These are phyloP conservation scores for Bradypus variegatus DNA, from an alignment of 2,797 vertebrate genomes.

Conservation along the genomic window DNA sequence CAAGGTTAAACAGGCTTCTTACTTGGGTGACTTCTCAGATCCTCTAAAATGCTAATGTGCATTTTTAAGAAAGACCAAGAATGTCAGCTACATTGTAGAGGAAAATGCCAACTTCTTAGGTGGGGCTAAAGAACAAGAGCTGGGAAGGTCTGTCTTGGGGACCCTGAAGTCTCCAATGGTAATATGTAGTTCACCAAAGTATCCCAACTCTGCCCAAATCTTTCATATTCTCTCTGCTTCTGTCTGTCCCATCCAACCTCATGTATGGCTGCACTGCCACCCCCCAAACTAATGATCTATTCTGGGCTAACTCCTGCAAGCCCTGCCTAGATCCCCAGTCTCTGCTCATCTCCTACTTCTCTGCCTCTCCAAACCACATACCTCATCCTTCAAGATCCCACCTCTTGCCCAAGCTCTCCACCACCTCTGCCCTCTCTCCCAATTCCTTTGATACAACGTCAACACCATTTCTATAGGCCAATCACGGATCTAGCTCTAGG, in stretches of 20 bases:
- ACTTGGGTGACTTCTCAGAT: neutral
- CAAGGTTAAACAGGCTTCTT: neutral
- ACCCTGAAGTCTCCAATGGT: neutral
- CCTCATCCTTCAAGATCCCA: neutral
- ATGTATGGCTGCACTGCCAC: fast-evolving
- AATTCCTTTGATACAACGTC: neutral
- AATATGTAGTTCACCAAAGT: neutral
- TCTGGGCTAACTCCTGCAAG: neutral
- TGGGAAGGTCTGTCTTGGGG: neutral
- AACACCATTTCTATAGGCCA: neutral
- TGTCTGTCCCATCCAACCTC: neutral
- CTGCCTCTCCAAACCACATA: neutral
- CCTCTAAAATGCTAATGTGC: neutral
- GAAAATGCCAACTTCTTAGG: neutral
- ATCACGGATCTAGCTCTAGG: neutral
- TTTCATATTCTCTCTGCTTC: neutral
- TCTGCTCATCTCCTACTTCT: neutral
- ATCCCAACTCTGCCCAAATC: neutral
- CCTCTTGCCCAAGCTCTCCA: neutral
- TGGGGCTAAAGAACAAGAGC: neutral
- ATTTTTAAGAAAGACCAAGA: neutral
- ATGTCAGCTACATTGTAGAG: neutral
- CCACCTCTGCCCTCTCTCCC: neutral
- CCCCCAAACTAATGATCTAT: neutral
- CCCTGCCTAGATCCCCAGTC: neutral